Base-by-base conservation (phyloP, 2,888 invertebrate genomes). In the Vanessa cardui region DNA sequence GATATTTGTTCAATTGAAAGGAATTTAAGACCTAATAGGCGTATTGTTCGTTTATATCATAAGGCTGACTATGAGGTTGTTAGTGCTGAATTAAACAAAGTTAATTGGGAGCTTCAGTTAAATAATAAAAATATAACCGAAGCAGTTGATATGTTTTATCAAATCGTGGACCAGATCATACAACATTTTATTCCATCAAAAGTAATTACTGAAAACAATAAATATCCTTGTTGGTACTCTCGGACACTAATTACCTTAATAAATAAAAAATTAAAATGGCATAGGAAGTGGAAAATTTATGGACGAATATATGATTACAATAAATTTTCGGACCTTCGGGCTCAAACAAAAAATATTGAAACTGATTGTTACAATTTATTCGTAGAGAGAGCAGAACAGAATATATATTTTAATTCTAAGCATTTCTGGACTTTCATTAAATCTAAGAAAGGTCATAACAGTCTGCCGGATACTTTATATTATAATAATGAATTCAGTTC, bases 101-200 rank as follows among this genome's bases (percentile, higher is more conserved):
- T 44, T 39, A 58, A 58, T 58, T 58, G 58, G 39, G 58, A 58
- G 39, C 46, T 46, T 46, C 46, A 58, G 58, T 18, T 31, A 45
- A n/a, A 58, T 58, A 39, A 58, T 44, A 58, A 58, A 58, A 44
- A 58, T 58, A 44, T 58, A 39, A 44, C 44, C 9, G 44, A 58
- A 44, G 39, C 44, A n/a, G 58, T 58, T 39, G 39, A 58, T 58
- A 58, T 58, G 31, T 45, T 44, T 39, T 58, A 58, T 58, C 44
- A n/a, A 39, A 58, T 58, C 39, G 58, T 58, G 6, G n/a, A 58
- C 18, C 39, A 58, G 4, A 44, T 58, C 18, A 58, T 58, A 58
- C 31, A 58, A 39, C 3, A 39, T 44, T 45, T 39, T 58, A 58
- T 58, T 33, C 58, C 58, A 45, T 39, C 58, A 18, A 59, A 45